Evolutionary conservation across 2,888 invertebrate genomes (phyloP).

Genomic region (Chloromyia formosa): DNA sequence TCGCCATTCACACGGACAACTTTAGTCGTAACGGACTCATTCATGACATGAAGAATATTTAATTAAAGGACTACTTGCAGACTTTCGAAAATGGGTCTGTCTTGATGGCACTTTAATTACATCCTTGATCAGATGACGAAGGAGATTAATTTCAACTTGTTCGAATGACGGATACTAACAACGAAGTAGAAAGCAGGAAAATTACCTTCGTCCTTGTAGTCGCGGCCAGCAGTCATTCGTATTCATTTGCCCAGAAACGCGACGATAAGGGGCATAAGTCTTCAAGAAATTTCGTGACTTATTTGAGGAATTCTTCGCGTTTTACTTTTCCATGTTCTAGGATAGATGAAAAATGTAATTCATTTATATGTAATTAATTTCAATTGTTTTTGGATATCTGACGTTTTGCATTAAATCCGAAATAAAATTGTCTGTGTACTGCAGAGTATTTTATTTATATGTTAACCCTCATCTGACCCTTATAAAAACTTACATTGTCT

Average conservation of each 20-base stretch:
- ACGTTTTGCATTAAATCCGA: too few species aligned
- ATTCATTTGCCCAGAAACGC: not conserved
- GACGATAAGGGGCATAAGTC: conserved; percentile 31
- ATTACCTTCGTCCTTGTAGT: not conserved
- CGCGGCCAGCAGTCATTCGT: conserved; percentile 1
- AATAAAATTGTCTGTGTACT: too few species aligned
- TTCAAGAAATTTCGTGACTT: conserved; percentile 33
- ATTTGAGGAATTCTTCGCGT: conserved; percentile 18
- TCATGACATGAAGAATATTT: conserved; percentile 45
- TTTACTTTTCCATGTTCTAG: not conserved
- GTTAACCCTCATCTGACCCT: too few species aligned
- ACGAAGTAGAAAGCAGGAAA: conserved; percentile 5
- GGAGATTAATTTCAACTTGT: conserved; percentile 49
- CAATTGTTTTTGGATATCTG: conserved; percentile 1
- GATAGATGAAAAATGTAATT: conserved; percentile 14
- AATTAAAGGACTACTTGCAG: conserved; percentile 45
- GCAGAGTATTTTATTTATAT: too few species aligned
- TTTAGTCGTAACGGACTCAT: conserved; percentile 9
- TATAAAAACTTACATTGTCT: too few species aligned
- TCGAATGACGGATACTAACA: conserved; percentile 44
- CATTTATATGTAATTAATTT: conserved; percentile 38
- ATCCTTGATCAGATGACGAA: conserved; percentile 49
- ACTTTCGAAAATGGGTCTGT: conserved; percentile 35
- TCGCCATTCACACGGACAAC: not conserved
- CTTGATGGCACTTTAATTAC: conserved; percentile 50